phyloP scores from a whole-genome alignment of 1,140 invertebrate species.

The Drosophila melanogaster region Release_6_plus_ISO1_MT NT_037436.4:14926001-14926500 shows the following conservation, averaged over 20 bases:
- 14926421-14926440: conserved; percentile 72
- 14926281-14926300: conserved; percentile 24
- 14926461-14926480: conserved; percentile 1
- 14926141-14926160: conserved; percentile 48
- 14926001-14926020: conserved; percentile 16
- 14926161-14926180: conserved; percentile 62
- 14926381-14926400: conserved; percentile 82
- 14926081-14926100: conserved; percentile 78
- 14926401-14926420: conserved; percentile 79
- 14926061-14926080: conserved; percentile 33
- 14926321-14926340: background rate
- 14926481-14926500: conserved; percentile 69
- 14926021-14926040: conserved; percentile 12
- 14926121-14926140: conserved; percentile 11
- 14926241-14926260: conserved; percentile 74
- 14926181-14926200: conserved; percentile 28
- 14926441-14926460: conserved; percentile 60
- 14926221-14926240: conserved; percentile 15
- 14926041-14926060: conserved; percentile 24
- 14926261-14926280: conserved; percentile 67
- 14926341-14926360: conserved; percentile 13
- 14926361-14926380: conserved; percentile 67
- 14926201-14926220: conserved; percentile 29
- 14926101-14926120: conserved; percentile 57
- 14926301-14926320: background rate